phyloP scores from a whole-genome alignment of 2,113 vertebrate genomes.

The Haemorhous mexicanus region DNA sequence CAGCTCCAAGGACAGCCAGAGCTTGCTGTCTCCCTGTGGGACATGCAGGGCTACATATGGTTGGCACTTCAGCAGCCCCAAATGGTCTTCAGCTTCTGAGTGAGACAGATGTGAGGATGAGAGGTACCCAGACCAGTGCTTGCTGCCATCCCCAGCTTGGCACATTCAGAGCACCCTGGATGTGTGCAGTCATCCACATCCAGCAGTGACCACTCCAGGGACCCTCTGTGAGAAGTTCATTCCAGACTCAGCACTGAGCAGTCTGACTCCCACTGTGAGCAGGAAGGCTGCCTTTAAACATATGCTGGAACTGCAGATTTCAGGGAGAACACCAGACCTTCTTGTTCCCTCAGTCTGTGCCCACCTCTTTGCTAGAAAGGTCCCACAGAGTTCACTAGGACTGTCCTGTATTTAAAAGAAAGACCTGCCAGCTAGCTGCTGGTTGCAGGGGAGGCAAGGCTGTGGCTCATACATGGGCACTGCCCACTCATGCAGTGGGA shows the following conservation, averaged over 20 bases:
- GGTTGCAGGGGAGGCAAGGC: neutral
- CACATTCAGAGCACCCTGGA: neutral
- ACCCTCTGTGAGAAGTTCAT: neutral
- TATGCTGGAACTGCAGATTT: neutral
- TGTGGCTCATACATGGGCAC: neutral
- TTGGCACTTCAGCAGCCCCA: neutral
- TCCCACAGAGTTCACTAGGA: neutral
- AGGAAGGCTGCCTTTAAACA: neutral
- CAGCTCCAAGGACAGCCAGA: neutral
- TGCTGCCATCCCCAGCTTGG: neutral
- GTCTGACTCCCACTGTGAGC: rapidly evolving
- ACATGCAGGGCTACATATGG: neutral
- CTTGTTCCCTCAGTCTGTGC: neutral
- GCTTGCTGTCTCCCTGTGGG: rapidly evolving
- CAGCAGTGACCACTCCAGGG: neutral
- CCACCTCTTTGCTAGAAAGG: neutral
- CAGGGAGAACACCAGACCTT: neutral
- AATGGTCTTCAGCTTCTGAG: neutral
- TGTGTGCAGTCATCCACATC: rapidly evolving
- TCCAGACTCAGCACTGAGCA: neutral
- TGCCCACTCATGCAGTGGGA: neutral
- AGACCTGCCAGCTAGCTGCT: neutral
- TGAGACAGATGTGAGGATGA: neutral
- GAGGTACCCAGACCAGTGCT: neutral
- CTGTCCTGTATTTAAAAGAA: neutral